These are phyloP conservation scores for Triplophysa yarkandensis DNA, from an alignment of 2,797 vertebrate genomes.

Conservation along the genomic window DNA sequence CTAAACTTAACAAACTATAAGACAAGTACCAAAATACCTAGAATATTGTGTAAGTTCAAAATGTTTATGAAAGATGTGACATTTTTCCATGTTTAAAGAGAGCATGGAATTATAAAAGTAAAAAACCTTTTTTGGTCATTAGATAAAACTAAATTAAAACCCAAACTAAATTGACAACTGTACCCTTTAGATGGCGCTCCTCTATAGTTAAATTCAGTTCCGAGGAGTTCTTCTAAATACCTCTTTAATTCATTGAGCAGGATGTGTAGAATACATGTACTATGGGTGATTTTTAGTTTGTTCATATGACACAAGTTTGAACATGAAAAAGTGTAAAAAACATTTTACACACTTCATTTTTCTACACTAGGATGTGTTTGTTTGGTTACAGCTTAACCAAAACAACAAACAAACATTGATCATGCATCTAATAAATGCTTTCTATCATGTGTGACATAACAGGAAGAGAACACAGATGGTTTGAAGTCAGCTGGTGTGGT, in stretches of 20 bases:
- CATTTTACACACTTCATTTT: neutral
- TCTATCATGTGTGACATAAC: slow-evolving; percentile 41
- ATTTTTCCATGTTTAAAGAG: too few relatives aligned
- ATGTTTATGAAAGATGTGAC: too few relatives aligned
- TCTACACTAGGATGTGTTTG: neutral
- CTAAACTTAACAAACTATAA: too few relatives aligned
- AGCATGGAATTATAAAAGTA: too few relatives aligned
- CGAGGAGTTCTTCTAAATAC: neutral
- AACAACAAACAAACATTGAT: neutral
- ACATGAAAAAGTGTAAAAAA: neutral
- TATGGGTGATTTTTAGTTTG: neutral
- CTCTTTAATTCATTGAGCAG: slow-evolving; percentile 13
- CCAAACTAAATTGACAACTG: too few relatives aligned
- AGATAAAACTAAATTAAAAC: too few relatives aligned
- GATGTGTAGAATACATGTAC: neutral
- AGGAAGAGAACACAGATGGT: slow-evolving; percentile 47
- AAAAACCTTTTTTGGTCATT: too few relatives aligned
- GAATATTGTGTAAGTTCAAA: too few relatives aligned
- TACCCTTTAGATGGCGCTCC: slow-evolving; percentile 55
- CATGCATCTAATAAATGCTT: neutral
- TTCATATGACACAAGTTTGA: too few relatives aligned
- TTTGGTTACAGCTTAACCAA: neutral
- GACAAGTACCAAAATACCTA: too few relatives aligned
- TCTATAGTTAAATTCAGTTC: slow-evolving; percentile 34
- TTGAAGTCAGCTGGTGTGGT: slow-evolving; percentile 61